Evolutionary conservation across 2,888 invertebrate genomes (phyloP).

Genomic region (Hesperia comma): DNA sequence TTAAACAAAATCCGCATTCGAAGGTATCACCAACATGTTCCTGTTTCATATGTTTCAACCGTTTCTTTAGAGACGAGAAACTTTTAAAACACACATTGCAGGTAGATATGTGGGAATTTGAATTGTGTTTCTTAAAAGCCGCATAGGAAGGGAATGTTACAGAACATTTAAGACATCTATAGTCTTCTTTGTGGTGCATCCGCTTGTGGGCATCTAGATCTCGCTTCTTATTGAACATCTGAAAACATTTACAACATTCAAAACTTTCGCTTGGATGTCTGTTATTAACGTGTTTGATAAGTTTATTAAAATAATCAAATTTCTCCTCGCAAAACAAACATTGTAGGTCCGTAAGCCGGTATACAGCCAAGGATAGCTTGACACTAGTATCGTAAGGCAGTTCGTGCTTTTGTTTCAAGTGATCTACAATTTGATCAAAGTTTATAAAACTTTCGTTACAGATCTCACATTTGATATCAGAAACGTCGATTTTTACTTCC

Average conservation of each 20-base stretch:
- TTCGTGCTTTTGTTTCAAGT: constrained; percentile 61
- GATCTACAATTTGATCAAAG: constrained; percentile 53
- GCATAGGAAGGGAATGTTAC: constrained; percentile 52
- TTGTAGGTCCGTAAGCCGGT: constrained; percentile 61
- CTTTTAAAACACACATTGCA: constrained; percentile 67
- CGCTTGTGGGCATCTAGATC: constrained; percentile 62
- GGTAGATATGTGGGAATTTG: constrained; percentile 57
- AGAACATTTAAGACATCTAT: constrained; percentile 60
- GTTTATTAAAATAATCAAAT: constrained; percentile 56
- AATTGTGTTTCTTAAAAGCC: constrained; percentile 58
- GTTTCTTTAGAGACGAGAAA: constrained; percentile 57
- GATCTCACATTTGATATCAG: constrained; percentile 60
- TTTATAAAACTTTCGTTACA: constrained; percentile 52
- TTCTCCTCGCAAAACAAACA: constrained; percentile 61
- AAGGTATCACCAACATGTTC: constrained; percentile 55
- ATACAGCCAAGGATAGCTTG: constrained; percentile 54
- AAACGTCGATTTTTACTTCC: constrained; percentile 72
- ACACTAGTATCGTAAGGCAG: constrained; percentile 57
- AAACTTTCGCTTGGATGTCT: constrained; percentile 57
- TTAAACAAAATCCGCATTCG: constrained; percentile 64
- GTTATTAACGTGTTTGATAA: constrained; percentile 64
- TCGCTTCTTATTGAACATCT: constrained; percentile 61
- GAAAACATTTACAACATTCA: constrained; percentile 58
- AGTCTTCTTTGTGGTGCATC: constrained; percentile 56
- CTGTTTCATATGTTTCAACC: constrained; percentile 63